Base-by-base conservation (phyloP, 1,140 invertebrate species). In the Hirudo medicinalis region DNA sequence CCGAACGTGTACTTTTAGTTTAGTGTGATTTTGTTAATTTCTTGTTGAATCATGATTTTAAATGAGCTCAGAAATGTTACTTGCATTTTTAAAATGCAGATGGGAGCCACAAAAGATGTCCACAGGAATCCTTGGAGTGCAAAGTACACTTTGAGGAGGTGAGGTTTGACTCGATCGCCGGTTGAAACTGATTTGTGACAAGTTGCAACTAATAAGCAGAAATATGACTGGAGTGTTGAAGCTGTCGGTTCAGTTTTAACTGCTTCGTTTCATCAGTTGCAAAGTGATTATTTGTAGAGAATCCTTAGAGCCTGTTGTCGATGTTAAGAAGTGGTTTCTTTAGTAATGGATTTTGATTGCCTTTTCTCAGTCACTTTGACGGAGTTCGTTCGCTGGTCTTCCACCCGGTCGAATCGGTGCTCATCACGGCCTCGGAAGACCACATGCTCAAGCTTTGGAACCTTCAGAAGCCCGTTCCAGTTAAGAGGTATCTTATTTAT, bases 371-470 rank as follows among this genome's bases (percentile, higher is more conserved):
- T 79, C 97, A 99, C 85, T 98, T 98, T 81, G 97, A 99, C 83
- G 91, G 91, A 78, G 93, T 98, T 32, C 86, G 94, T 76, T 90
- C 94, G 71, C 86, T 99, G 72, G 93, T 93, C 76, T 99, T 99
- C 86, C 97, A 99, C 85, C 94, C 96, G 54, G 89, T 89, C 70
- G 95, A 99, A 81, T 90, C 95, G 57, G 92, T 97, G 67, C 85
- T 99, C 67, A 91, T 99, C 77, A 98, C 97, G 19, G 96, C 94
- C 9, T 95, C 92, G 69, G 96, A 99, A 84, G 97, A 99, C 85
- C 92, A 97, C 79, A 99, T 96, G 66, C 84, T 98, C 0, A 99
- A 99, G 86, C 83, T 99, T 75, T 99, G 97, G 96, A 98, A 99
- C 86, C 84, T 99, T 76, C 92, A 96, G 80, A 97, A 96, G 85